These are phyloP conservation scores for Bostrychus sinensis DNA, from an alignment of 2,113 vertebrate species.

Conservation along the genomic window DNA sequence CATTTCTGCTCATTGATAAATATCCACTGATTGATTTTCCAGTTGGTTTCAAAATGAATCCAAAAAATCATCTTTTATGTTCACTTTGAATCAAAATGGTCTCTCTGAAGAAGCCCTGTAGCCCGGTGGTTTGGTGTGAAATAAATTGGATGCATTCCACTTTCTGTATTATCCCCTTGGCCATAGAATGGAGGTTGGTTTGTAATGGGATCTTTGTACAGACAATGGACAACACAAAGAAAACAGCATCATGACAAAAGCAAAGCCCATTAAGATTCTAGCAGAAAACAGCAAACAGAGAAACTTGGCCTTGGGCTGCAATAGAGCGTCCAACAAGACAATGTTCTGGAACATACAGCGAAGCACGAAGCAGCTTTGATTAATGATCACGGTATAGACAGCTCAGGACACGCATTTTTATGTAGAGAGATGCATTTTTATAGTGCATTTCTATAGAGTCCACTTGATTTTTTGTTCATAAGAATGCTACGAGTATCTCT, in stretches of 20 bases:
- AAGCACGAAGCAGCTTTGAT: not conserved
- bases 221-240: not conserved
- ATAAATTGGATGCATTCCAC: constrained; percentile 2
- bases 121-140: not conserved
- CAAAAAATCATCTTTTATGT: not conserved
- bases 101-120: not conserved
- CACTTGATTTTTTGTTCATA: too few species aligned
- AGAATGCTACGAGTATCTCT: too few species aligned
- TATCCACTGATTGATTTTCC: too few species aligned
- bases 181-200: not conserved
- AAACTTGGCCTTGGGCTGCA: not conserved
- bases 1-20: too few species aligned
- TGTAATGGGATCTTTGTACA: not conserved
- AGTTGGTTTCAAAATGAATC: not conserved
- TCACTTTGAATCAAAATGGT: not conserved
- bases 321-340: not conserved
- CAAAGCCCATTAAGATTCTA: not conserved
- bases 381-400: not conserved
- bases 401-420: not conserved
- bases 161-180: not conserved
- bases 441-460: not conserved
- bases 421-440: not conserved
- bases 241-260: not conserved
- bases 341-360: not conserved
- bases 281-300: not conserved